A percentile compares a stretch with the other conserved stretches of the same genome.
Evolutionary conservation across 1,140 invertebrate species (phyloP).

Genomic region (Leptinotarsa undecemlineata): DNA sequence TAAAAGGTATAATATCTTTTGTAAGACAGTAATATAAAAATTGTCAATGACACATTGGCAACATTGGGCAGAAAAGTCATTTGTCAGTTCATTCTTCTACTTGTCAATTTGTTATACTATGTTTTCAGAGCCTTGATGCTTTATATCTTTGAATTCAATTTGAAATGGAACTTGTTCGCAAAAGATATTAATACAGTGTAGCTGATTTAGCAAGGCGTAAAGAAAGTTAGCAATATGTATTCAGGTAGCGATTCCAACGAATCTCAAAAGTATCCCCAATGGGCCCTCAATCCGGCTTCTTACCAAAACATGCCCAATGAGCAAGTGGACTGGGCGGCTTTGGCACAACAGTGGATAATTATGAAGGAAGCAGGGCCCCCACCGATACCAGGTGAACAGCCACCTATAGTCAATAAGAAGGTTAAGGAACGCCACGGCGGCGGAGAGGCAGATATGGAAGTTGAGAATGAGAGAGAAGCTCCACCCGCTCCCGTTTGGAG

Average conservation of each 20-base stretch:
- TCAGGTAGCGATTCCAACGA: conserved; percentile 52
- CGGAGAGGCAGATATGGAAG: conserved; percentile 84
- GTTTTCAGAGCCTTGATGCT: too few relatives aligned
- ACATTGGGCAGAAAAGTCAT: too few relatives aligned
- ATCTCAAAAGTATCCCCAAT: conserved; percentile 67
- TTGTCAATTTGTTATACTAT: too few relatives aligned
- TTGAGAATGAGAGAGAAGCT: conserved; percentile 70
- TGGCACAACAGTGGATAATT: conserved; percentile 97
- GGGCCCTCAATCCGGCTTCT: conserved; percentile 73
- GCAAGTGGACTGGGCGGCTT: conserved; percentile 90
- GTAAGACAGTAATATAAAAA: too few relatives aligned
- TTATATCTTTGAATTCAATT: too few relatives aligned
- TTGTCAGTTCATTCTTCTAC: too few relatives aligned
- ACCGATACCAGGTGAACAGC: conserved; percentile 54
- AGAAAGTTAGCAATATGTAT: conserved; percentile 41
- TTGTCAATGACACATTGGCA: too few relatives aligned
- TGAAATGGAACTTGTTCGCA: too few relatives aligned
- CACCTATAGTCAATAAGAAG: conserved; percentile 58
- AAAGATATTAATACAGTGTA: too few relatives aligned
- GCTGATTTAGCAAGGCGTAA: too few relatives aligned
- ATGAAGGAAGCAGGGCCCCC: conserved; percentile 81
- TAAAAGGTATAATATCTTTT: too few relatives aligned
- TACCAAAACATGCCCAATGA: conserved; percentile 60
- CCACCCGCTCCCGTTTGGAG: conserved; percentile 44
- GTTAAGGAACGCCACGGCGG: conserved; percentile 58